Percentiles rank a stretch among this genome's conserved stretches.
phyloP scores from a whole-genome alignment of 1,140 invertebrate species.

The Listronotus bonariensis region DNA sequence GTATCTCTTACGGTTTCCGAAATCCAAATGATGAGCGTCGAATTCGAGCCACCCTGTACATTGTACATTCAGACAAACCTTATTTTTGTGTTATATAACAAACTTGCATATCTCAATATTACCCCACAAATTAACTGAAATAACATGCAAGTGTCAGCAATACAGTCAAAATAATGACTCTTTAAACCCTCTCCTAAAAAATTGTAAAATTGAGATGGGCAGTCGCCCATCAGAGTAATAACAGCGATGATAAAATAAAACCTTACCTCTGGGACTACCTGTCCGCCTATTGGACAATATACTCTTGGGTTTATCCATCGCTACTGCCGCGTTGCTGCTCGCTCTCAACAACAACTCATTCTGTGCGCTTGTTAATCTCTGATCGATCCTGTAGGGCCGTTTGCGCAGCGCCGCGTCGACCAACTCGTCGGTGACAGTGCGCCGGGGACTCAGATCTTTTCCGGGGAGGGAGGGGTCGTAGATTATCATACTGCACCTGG shows the following conservation, averaged over 20 bases:
- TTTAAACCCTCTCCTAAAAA: no score
- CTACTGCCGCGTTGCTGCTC: neutral
- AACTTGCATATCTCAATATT: no score
- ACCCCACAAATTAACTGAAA: no score
- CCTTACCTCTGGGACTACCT: constrained; percentile 56
- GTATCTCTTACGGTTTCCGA: no score
- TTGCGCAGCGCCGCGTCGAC: constrained; percentile 21
- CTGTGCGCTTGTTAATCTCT: constrained; percentile 47
- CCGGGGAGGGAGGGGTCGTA: constrained; percentile 3
- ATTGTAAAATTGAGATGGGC: no score
- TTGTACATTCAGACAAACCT: no score
- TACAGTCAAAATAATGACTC: no score
- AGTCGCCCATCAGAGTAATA: no score
- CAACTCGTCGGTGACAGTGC: constrained; percentile 34
- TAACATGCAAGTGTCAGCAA: no score
- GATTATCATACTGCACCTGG: constrained; percentile 24
- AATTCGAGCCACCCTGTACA: no score
- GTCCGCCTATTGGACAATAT: constrained; percentile 49
- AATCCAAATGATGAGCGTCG: no score
- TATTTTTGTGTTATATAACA: no score
- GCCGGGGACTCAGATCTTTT: constrained; percentile 19
- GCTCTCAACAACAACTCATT: constrained; percentile 44
- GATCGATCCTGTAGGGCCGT: constrained; percentile 35
- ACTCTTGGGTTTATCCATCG: constrained; percentile 52
- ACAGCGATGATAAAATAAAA: constrained; percentile 54